These are phyloP conservation scores for Tupaia tana DNA, from an alignment of 2,113 vertebrate genomes.

Conservation along the genomic window DNA sequence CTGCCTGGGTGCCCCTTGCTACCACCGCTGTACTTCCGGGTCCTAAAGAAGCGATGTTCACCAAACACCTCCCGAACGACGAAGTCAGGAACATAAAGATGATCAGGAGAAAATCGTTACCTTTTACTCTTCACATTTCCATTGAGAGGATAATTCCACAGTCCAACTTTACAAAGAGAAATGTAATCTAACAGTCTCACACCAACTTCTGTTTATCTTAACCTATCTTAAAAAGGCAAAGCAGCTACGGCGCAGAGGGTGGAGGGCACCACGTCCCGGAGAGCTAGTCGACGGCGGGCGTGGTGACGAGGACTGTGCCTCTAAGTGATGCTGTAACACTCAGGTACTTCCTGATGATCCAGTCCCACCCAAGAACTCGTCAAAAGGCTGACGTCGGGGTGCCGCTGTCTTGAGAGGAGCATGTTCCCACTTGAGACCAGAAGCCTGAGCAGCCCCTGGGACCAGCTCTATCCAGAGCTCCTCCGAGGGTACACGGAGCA, in stretches of 20 bases:
- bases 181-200: not conserved
- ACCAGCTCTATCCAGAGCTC: not conserved
- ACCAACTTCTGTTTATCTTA: not conserved
- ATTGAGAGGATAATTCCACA: not conserved
- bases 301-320: not conserved
- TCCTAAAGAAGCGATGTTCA: not conserved
- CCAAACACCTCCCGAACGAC: not conserved
- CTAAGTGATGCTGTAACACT: not conserved
- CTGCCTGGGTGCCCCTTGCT: no score
- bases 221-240: not conserved
- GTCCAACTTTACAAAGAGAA: not conserved
- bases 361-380: not conserved
- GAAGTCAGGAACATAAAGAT: not conserved
- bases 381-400: not conserved
- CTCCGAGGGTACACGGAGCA: no score
- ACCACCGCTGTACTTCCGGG: not conserved
- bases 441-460: not conserved
- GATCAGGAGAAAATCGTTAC: not conserved
- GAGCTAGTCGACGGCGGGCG: not conserved
- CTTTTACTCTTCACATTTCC: not conserved
- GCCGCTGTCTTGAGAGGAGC: not conserved
- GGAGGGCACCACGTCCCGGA: not conserved
- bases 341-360: not conserved
- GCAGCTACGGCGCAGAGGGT: accelerated
- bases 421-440: not conserved